Evolutionary conservation across 92 coral and sea anemone genomes (phyloP), one percentile per base, ranked within the genome.

Genomic region (Zoanthus solanderi): DNA sequence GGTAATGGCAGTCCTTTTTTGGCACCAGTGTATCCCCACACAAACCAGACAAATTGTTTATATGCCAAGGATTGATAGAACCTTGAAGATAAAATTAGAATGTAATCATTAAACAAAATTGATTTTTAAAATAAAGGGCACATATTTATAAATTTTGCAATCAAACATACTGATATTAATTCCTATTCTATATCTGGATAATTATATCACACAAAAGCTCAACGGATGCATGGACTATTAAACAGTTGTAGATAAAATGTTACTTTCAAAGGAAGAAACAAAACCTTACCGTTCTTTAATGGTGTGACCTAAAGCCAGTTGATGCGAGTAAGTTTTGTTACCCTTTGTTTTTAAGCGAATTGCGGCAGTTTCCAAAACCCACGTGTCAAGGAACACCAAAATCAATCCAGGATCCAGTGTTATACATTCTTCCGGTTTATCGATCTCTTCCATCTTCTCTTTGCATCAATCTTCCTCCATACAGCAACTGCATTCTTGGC

Each of bases 361-460:
- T 67, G 87, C 85, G 37, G 92, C 94, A 9, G 88, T 86, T 73
- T 89, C 86, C 85, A 92, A 86, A 54, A 89, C 94, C 92, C 94
- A 92, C 47, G 90, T 79, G 58, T 85, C 76, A 53, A 92, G 83
- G 34, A 90, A 92, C 52, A 92, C 94, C 68, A 65, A 77, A 15
- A 61, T 63, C 67, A 92, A 92, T 58, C 92, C 94, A 17, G 90
- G 88, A 71, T 92, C 90, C 74, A 79, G 44, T 46, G 90, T 90
- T 18, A 92, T 92, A 72, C 71, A 66, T 45, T 79, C 47, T 46
- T 72, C 54, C 42, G 72, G 78, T 47, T 37, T 72, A 66, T 54
- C 67, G 50, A 80, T 29, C 72, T 72, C 77, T 81, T 72, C 76
- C 91, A 72, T 89, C 48, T 45, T 74, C 50, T 88, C 88, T n/a